Base-by-base conservation (phyloP, 2,888 invertebrate genomes). In the Smittia aterrima region DNA sequence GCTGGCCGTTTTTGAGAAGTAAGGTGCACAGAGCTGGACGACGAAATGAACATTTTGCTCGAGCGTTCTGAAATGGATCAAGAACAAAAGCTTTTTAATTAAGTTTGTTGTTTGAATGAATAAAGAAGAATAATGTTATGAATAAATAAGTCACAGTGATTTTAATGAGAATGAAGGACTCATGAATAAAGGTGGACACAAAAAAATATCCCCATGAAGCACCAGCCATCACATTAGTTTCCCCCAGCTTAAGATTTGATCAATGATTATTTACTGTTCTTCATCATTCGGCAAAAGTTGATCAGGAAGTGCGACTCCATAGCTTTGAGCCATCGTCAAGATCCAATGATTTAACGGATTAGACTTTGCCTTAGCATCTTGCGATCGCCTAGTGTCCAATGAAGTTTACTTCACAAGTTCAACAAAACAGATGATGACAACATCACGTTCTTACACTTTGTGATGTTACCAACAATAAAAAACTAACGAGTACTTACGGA, bases 1-100 rank as follows among this genome's bases (percentile, higher is more conserved):
- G 0, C 95, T 95, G 0, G 94, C 89, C 40, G 85, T 85, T 54
- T 88, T 82, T 74, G 90, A 86, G 80, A 92, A 92, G 81, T 91
- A 93, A 73, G 90, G 38, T 7, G 77, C 76, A 71, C 76, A 77
- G 9, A 75, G 74, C 22, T 76, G 77, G 20, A 76, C 76, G 13
- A 77, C 76, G 22, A 75, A 68, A 47, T 75, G 75, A 13, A 78
- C 25, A 16, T 70, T 77, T 53, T 75, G 70, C 68, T 78, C 77
- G 9, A 77, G n/a, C 24, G 76, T 75, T 7, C 78, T 78, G 32
- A 67, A 70, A 67, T 13, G n/a, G 13, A 11, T 2, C 2, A 47
- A 16, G 64, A 7, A 38, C 4, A 47, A 75, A 75, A 64, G 13
- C 70, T 32, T 27, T 22, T 54, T 27, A 41, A 32, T 32, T 32